Evolutionary conservation across 2,888 invertebrate species (phyloP), one percentile per base, ranked within the genome.

Genomic region (Acrocyrtus sp.): DNA sequence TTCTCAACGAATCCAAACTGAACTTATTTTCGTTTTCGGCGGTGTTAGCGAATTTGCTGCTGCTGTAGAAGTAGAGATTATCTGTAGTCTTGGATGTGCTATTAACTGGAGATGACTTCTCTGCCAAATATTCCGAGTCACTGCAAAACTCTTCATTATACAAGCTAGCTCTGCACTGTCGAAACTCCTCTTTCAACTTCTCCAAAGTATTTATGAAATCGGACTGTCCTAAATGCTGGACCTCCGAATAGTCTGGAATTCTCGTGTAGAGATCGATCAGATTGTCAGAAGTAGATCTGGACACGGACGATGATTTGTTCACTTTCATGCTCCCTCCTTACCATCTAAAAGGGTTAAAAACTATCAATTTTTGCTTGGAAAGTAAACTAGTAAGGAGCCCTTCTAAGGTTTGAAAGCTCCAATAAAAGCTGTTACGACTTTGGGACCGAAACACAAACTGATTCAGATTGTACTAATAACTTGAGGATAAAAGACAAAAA

Each of bases 121-220:
- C 76, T 1, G 76, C 72, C n/a, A 80, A 43, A 53, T 70, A 77
- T 19, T 80, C 80, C 10, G 79, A 58, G 50, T 78, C 80, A 51
- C 70, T 72, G 41, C 73, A 73, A 47, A 56, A 66, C 19, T 70
- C 70, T 17, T 73, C 74, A 24, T 77, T 76, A 48, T 76, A 76
- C 5, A 81, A 41, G 12, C 65, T 70, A 15, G 79, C 72, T 53
- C 81, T 65, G 63, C 78, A 78, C 39, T 75, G 69, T 0, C 81
- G 73, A 67, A 81, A 81, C 45, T 81, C 81, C 58, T 79, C 81
- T 53, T 81, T 81, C 1, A 81, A 67, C 34, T 48, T 70, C 50
- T 81, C 81, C n/a, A 81, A 47, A 22, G 76, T 78, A 26, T 78
- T 77, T 26, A 81, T 79, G 54, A 81, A 81, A 17, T 81, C 81